Evolutionary conservation across 2,113 vertebrate species (phyloP), one percentile per base, ranked within the genome.

Genomic region (Strix uralensis): DNA sequence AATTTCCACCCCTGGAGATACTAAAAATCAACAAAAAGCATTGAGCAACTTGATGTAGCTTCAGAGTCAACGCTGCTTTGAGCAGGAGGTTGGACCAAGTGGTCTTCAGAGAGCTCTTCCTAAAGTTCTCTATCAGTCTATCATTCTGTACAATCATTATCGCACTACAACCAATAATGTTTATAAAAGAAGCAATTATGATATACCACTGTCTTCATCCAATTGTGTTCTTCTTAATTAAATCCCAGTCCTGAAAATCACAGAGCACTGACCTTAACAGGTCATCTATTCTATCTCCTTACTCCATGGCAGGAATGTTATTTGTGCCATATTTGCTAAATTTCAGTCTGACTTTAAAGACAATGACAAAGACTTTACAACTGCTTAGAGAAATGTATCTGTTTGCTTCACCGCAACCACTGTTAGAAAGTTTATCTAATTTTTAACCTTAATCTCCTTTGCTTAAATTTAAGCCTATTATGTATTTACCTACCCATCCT

Each of bases 321-420:
- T 92, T 78, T 74, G 29, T 74, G 25, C 8, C 17, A 26, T 20
- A 74, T 38, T 78, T 78, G 65, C 38, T 51, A n/a, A 42, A 78
- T 69, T 78, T 57, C 22, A 70, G 10, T 57, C 30, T 57, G 13
- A 61, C 78, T 71, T 79, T 20, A 74, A 82, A 66, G 23, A 62
- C 21, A 63, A 23, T 52, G 23, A 15, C 34, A 42, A 15, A 88
- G 29, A 57, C 20, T 67, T 82, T 36, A 16, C 32, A 71, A 62
- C 38, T 75, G 26, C 15, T 65, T 47, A 73, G 10, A 22, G 46
- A 93, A 74, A 81, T 2, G 0, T 23, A 30, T 25, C 25, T 46
- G 42, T 58, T 62, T 90, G n/a, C 46, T 84, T 85, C 22, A 21
- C 6, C 0, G 1, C 55, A 21, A 0, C 0, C 66, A 20, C 15